Conservation (phyloP, 2,113 vertebrate species). For the Psophia crepitans region DNA sequence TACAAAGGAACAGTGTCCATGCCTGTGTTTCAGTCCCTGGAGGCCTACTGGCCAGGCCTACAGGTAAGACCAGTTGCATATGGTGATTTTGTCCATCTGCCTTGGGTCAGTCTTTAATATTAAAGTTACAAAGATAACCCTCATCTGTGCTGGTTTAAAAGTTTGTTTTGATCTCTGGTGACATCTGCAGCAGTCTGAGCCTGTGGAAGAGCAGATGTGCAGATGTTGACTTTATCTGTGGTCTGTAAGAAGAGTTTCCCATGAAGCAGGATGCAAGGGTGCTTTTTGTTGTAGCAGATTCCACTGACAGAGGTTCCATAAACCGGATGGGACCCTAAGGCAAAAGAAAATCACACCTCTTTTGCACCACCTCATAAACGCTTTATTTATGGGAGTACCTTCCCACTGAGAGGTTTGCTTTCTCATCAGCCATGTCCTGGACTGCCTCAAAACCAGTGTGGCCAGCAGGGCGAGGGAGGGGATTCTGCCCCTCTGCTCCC, state of each 20-base stretch:
- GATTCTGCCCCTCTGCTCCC: too few relatives aligned
- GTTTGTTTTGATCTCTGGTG: not conserved
- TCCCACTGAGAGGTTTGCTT: not conserved
- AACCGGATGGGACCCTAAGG: not conserved
- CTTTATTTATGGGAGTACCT: not conserved
- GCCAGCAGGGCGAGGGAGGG: too few relatives aligned
- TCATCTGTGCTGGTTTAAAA: not conserved
- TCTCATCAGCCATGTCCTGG: too few relatives aligned
- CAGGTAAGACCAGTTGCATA: conserved; percentile 77
- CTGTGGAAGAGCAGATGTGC: not conserved
- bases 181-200: not conserved
- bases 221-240: not conserved
- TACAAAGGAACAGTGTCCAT: conserved; percentile 97
- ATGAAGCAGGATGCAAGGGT: not conserved
- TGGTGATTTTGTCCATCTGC: not conserved
- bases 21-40: conserved; percentile 96
- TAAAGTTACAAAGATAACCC: not conserved
- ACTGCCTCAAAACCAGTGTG: too few relatives aligned
- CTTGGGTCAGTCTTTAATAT: not conserved
- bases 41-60: conserved; percentile 97
- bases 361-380: not conserved
- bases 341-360: not conserved
- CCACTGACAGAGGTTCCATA: not conserved
- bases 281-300: not conserved
- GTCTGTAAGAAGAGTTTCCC: not conserved